Percentiles rank a stretch among this genome's conserved stretches.
Conservation (phyloP, 2,113 vertebrate species). For the Grammomys surdaster region DNA sequence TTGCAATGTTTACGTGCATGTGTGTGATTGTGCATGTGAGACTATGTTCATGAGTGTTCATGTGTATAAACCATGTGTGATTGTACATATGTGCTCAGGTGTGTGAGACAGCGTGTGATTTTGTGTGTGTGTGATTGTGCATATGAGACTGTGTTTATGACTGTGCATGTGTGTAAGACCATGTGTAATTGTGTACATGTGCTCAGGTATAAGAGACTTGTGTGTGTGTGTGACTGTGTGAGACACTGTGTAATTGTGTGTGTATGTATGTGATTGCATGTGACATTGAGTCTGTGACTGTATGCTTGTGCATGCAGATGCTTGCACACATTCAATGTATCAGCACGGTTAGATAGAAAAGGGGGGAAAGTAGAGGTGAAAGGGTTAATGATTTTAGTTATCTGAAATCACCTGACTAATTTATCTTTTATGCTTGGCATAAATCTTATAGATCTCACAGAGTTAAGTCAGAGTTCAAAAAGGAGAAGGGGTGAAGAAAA, state of each 20-base stretch:
- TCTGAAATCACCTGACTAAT: constrained; percentile 41
- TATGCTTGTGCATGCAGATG: not conserved
- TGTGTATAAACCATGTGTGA: not conserved
- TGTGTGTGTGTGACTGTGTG: not conserved
- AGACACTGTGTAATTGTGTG: not conserved
- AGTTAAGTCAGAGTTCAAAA: constrained; percentile 65
- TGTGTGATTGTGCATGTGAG: not conserved
- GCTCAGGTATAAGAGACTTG: not conserved
- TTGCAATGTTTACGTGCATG: too few species aligned
- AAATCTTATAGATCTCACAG: constrained; percentile 73
- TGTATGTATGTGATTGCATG: not conserved
- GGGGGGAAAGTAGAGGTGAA: not conserved
- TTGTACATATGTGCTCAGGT: not conserved
- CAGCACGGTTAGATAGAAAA: not conserved
- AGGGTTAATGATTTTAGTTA: constrained; percentile 70
- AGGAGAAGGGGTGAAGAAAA: constrained; percentile 2
- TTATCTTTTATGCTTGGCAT: constrained; percentile 42
- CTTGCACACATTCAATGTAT: not conserved
- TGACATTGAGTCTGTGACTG: not conserved
- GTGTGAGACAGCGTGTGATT: not conserved
- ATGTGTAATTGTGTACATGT: not conserved
- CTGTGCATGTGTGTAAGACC: not conserved
- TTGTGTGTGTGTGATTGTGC: not conserved
- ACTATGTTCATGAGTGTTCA: not conserved
- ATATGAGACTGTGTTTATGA: too few species aligned